Evolutionary conservation across 2,113 vertebrate species (phyloP).

Genomic region (Apus apus): DNA sequence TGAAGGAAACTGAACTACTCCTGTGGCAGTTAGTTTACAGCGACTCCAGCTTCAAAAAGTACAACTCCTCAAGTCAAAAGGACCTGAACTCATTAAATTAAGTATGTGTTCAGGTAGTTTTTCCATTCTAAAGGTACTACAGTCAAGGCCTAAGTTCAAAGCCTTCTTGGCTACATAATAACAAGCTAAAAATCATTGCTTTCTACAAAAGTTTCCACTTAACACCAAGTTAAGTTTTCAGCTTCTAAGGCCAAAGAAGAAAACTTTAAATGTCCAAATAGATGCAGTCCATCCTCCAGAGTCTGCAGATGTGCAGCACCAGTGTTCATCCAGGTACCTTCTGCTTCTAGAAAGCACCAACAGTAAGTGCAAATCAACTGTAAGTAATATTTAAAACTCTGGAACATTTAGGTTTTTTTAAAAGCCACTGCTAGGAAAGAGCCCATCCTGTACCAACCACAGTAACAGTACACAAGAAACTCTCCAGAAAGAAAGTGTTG

Average conservation of each 20-base stretch:
- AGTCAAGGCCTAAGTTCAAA: neutral
- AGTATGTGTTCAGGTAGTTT: neutral
- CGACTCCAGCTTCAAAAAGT: neutral
- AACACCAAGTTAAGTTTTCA: neutral
- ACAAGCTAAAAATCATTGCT: neutral
- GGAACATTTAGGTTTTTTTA: neutral
- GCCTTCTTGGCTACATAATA: neutral
- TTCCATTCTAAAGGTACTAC: neutral
- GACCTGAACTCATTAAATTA: neutral
- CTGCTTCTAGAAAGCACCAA: neutral
- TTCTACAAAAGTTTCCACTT: neutral
- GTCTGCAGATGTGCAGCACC: neutral
- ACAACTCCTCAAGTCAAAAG: neutral
- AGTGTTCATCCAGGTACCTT: neutral
- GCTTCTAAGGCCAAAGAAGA: neutral
- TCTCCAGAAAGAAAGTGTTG: neutral
- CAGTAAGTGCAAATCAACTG: neutral
- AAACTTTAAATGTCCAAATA: accelerated
- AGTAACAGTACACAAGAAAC: neutral
- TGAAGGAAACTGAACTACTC: neutral
- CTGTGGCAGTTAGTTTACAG: neutral
- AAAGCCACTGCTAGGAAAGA: neutral
- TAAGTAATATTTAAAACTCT: neutral
- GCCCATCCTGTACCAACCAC: neutral
- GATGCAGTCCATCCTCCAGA: neutral